Evolutionary conservation across 1,140 invertebrate species (phyloP).

Genomic region (Homalodisca vitripennis): DNA sequence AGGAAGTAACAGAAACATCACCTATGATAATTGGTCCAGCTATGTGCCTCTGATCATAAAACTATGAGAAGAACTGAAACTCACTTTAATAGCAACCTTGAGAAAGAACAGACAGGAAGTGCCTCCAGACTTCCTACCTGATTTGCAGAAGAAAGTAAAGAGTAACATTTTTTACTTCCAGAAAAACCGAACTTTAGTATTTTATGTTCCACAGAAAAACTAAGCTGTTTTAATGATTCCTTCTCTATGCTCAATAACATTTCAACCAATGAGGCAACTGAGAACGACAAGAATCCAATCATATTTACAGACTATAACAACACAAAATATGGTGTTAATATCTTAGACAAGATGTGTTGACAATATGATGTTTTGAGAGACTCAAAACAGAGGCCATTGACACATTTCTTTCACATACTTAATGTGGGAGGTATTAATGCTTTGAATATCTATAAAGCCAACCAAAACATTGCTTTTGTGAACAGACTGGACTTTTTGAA

Average conservation of each 20-base stretch:
- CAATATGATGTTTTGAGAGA: slow-evolving; percentile 2
- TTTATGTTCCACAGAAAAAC: slow-evolving; percentile 37
- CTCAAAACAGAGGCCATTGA: not conserved
- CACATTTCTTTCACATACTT: slow-evolving; percentile 25
- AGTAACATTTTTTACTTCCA: slow-evolving; percentile 27
- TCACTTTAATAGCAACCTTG: slow-evolving; percentile 28
- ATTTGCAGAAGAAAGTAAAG: slow-evolving; percentile 14
- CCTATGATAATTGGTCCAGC: slow-evolving; percentile 45
- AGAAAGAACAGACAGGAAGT: no score
- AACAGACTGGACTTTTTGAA: slow-evolving; percentile 17
- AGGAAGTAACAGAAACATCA: slow-evolving; percentile 43
- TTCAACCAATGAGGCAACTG: slow-evolving; percentile 14
- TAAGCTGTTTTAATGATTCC: slow-evolving; percentile 33
- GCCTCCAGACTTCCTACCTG: slow-evolving; percentile 30
- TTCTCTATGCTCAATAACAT: slow-evolving; percentile 31
- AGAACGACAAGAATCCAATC: slow-evolving; percentile 41
- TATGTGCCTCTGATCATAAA: slow-evolving; percentile 34
- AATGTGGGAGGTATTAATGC: slow-evolving; percentile 16
- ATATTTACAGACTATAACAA: slow-evolving; percentile 45
- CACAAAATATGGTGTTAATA: slow-evolving; percentile 47
- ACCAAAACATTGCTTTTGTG: not conserved
- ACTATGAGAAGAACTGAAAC: slow-evolving; percentile 36
- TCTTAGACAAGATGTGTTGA: slow-evolving; percentile 43
- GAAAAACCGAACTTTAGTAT: slow-evolving; percentile 32
- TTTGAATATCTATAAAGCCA: slow-evolving; percentile 7